Evolutionary conservation across 2,888 invertebrate genomes (phyloP).

Genomic region (Herminia tarsipennalis): DNA sequence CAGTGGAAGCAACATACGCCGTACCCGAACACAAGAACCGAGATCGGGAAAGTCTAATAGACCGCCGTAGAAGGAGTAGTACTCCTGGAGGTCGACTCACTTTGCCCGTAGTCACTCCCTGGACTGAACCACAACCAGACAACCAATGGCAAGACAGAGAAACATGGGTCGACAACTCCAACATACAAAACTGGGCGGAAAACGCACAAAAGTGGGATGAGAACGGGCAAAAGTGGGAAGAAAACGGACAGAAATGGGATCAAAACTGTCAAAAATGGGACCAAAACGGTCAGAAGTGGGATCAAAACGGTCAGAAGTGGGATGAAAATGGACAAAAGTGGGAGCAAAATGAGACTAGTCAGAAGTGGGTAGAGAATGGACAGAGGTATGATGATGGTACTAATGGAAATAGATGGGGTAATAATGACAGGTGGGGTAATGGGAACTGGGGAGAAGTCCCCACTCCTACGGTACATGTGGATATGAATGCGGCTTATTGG

Average conservation of each 20-base stretch:
- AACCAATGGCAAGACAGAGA: conserved; percentile 63
- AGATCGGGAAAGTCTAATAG: conserved; percentile 70
- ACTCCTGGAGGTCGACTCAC: conserved; percentile 73
- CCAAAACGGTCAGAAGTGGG: conserved; percentile 50
- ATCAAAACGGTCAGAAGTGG: conserved; percentile 52
- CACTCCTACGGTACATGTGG: conserved; percentile 77
- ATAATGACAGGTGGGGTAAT: conserved; percentile 64
- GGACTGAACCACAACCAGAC: conserved; percentile 51
- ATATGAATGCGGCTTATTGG: conserved; percentile 77
- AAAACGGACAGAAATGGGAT: conserved; percentile 60
- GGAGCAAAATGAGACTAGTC: conserved; percentile 45
- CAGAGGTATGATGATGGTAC: conserved; percentile 52
- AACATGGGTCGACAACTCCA: conserved; percentile 73
- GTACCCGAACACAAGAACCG: conserved; percentile 75
- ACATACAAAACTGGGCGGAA: conserved; percentile 73
- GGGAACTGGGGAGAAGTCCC: conserved; percentile 76
- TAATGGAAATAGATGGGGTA: conserved; percentile 67
- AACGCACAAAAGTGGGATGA: conserved; percentile 66
- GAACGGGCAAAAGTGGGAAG: conserved; percentile 54
- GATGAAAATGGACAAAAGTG: conserved; percentile 48
- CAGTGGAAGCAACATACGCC: conserved; percentile 77
- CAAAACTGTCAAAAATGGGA: conserved; percentile 61
- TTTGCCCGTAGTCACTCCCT: conserved; percentile 61
- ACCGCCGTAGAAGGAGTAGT: conserved; percentile 71
- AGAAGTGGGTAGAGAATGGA: conserved; percentile 53